A percentile compares a stretch with the other conserved stretches of the same genome.
phyloP scores from a whole-genome alignment of 2,113 vertebrate species.

The Diglossa brunneiventris region DNA sequence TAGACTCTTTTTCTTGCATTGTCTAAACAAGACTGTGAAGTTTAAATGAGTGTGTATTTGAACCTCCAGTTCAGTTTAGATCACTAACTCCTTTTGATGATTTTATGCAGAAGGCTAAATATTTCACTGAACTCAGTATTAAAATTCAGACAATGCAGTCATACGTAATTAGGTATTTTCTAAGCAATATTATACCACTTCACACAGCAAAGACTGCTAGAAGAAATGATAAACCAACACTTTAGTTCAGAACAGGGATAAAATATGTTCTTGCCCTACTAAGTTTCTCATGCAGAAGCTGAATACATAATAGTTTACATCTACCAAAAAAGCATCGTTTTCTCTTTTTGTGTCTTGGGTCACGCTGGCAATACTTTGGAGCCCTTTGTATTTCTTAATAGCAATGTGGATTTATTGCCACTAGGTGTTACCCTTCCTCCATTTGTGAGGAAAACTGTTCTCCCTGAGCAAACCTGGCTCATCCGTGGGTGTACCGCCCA shows the following conservation, averaged over 20 bases:
- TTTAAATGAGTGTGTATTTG: not conserved
- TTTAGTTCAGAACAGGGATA: not conserved
- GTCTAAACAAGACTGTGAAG: not conserved
- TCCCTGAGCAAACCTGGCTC: not conserved
- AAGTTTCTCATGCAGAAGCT: not conserved
- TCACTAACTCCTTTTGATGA: not conserved
- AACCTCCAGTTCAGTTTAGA: not conserved
- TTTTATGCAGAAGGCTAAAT: not conserved
- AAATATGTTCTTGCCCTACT: not conserved
- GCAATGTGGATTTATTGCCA: constrained; percentile 30
- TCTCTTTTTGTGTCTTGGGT: not conserved
- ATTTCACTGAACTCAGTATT: not conserved
- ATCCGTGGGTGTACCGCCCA: not conserved
- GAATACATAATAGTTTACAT: not conserved
- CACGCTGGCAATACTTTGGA: not conserved
- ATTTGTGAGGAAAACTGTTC: not conserved
- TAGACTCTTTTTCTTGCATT: not conserved
- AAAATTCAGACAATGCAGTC: not conserved
- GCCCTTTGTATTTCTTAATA: not conserved
- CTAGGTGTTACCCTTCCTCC: constrained; percentile 68
- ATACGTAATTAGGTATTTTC: not conserved
- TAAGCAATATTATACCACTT: not conserved
- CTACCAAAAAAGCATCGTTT: not conserved
- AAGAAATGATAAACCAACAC: not conserved
- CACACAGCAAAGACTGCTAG: not conserved